phyloP scores from a whole-genome alignment of 2,797 vertebrate genomes.

The Ctenopoma multispine region DNA sequence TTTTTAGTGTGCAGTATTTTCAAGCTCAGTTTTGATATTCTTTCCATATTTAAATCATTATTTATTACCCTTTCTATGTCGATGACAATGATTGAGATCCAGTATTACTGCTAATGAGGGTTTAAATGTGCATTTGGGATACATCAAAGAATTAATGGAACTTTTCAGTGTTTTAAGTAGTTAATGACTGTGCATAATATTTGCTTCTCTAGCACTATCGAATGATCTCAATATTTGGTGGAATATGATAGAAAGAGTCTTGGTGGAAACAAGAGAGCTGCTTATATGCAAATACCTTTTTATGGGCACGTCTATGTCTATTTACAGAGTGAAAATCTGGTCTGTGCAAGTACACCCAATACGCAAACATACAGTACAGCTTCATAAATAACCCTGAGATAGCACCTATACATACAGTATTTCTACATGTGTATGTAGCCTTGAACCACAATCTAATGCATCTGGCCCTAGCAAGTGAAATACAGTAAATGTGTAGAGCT shows the following conservation, averaged over 20 bases:
- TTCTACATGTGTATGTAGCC: neutral
- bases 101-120: neutral
- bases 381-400: neutral
- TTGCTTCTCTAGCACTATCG: neutral
- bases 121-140: slow-evolving; percentile 14
- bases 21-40: neutral
- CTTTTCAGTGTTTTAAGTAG: slow-evolving; percentile 7
- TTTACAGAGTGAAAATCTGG: neutral
- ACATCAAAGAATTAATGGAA: slow-evolving; percentile 1
- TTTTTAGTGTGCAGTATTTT: neutral
- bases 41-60: neutral
- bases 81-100: neutral
- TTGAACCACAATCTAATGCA: neutral
- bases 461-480: neutral
- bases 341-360: neutral
- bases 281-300: neutral
- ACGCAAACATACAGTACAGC: neutral
- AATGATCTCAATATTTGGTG: neutral
- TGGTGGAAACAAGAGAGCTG: neutral
- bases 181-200: neutral
- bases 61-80: neutral
- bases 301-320: neutral
- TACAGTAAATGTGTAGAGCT: neutral
- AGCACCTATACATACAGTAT: neutral
- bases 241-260: neutral